Evolutionary conservation across 2,797 vertebrate genomes (phyloP).

Genomic region (Falco rusticolus): DNA sequence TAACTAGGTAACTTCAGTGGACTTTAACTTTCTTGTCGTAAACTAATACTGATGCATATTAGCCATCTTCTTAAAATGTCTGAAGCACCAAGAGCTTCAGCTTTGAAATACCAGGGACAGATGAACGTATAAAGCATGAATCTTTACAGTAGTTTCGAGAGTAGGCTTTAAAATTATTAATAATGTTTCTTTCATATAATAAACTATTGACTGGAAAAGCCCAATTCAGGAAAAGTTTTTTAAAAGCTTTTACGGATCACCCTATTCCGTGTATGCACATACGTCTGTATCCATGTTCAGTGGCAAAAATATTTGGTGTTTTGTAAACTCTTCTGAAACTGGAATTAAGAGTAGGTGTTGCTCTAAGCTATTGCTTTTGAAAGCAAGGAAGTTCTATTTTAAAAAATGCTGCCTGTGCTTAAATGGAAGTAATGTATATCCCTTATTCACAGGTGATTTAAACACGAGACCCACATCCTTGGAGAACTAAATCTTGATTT

Average conservation of each 20-base stretch:
- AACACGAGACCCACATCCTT: not conserved
- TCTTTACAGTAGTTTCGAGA: not conserved
- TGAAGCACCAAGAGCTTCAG: not conserved
- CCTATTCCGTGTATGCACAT: fast-evolving
- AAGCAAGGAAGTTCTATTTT: not conserved
- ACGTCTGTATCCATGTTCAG: not conserved
- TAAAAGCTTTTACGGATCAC: not conserved
- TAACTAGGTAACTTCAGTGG: not conserved
- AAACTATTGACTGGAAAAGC: not conserved
- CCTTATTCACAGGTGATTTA: not conserved
- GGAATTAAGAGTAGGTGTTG: not conserved
- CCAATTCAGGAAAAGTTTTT: not conserved
- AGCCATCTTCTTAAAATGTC: not conserved
- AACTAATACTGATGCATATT: not conserved
- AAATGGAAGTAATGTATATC: not conserved
- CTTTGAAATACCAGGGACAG: not conserved
- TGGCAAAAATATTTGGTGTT: not conserved
- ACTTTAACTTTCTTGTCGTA: constrained; percentile 19
- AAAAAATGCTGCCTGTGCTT: not conserved
- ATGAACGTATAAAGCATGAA: not conserved
- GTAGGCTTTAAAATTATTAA: not conserved
- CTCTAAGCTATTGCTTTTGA: not conserved
- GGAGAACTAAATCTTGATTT: not conserved
- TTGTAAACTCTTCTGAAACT: not conserved
- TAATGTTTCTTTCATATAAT: not conserved